phyloP scores from a whole-genome alignment of 2,888 invertebrate genomes.

The Drosophila subsilvestris region DNA sequence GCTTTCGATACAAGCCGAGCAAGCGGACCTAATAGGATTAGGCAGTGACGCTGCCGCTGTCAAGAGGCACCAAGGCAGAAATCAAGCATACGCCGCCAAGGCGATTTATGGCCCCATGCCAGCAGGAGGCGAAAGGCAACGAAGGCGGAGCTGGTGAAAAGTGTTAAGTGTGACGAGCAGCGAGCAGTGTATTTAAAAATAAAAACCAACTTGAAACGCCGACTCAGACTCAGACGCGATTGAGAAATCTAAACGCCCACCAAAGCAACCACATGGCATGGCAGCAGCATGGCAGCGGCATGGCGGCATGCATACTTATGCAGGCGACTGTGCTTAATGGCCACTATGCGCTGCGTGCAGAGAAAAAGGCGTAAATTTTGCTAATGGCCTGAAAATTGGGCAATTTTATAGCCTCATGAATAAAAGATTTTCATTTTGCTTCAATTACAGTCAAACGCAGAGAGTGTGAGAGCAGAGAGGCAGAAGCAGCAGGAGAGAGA shows the following conservation, averaged over 20 bases:
- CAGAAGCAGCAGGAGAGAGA: too few relatives aligned
- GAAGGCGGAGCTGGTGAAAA: constrained; percentile 18
- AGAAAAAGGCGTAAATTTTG: constrained; percentile 83
- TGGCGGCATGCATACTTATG: constrained; percentile 70
- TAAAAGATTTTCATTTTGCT: constrained; percentile 82
- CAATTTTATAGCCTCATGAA: constrained; percentile 84
- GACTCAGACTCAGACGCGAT: constrained; percentile 60
- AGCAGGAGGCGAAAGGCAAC: background rate
- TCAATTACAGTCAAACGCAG: constrained; percentile 78
- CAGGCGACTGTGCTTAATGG: constrained; percentile 77
- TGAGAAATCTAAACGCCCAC: constrained; percentile 67
- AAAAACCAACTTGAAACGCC: constrained; percentile 27
- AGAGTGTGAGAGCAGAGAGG: constrained; percentile 13
- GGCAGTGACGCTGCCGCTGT: constrained; percentile 53
- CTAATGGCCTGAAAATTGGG: constrained; percentile 84
- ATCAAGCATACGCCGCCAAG: constrained; percentile 60
- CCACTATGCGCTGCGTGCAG: constrained; percentile 74
- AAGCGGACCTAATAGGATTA: constrained; percentile 70
- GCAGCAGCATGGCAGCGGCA: background rate
- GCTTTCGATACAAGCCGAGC: constrained; percentile 64
- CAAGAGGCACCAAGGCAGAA: constrained; percentile 35
- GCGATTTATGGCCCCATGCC: constrained; percentile 46
- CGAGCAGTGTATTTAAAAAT: constrained; percentile 54
- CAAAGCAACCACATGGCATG: constrained; percentile 34
- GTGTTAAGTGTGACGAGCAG: constrained; percentile 35